Evolutionary conservation across 2,888 invertebrate species (phyloP), one percentile per base, ranked within the genome.

Genomic region (Leucoptera coffeella): DNA sequence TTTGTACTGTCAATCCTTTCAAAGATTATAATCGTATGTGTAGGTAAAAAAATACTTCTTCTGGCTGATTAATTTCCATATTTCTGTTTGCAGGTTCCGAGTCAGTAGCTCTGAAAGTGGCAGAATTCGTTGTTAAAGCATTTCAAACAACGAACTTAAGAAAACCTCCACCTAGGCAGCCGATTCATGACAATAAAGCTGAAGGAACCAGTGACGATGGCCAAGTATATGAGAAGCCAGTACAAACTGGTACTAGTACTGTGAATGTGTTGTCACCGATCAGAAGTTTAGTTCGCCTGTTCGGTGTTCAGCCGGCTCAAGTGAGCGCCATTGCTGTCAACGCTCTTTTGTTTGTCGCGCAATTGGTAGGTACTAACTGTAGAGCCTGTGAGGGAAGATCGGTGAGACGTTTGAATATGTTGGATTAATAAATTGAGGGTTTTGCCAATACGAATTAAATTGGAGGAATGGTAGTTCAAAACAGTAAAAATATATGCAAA

Each of bases 271-370:
- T 57, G 40, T 50, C 57, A 10, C 58, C 65, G 22, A 38, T 55
- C 32, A 45, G 49, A 26, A 50, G 61, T 28, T 71, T 86, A 38
- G 73, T 88, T 33, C 71, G 78, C 24, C 54, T 89, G 29, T 71
- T 90, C 36, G 88, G 87, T 12, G 72, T 90, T 27, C 84, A 89
- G 47, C 74, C 82, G 1, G 77, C 76, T 29, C 85, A 85, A 55
- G 73, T 89, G 32, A 82, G 85, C 15, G 88, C 89, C 1, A 80
- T 89, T 21, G 85, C 87, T 9, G 75, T 90, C 10, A 90, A 90
- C 48, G 85, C 85, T 12, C 72, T 89, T 10, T 80, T 90, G 34
- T 86, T 88, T 53, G 74, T 90, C 10, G 88, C 89, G 2, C 87
- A 89, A 59, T 73, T 88, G 79, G 89, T 88, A 57, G 69, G 73